Percentiles rank a stretch among this genome's conserved stretches.
Conservation (phyloP, 30 jellyfish, hydroid and myxozoan genomes). For the Aurelia aurita complex sp. Pacific region DNA sequence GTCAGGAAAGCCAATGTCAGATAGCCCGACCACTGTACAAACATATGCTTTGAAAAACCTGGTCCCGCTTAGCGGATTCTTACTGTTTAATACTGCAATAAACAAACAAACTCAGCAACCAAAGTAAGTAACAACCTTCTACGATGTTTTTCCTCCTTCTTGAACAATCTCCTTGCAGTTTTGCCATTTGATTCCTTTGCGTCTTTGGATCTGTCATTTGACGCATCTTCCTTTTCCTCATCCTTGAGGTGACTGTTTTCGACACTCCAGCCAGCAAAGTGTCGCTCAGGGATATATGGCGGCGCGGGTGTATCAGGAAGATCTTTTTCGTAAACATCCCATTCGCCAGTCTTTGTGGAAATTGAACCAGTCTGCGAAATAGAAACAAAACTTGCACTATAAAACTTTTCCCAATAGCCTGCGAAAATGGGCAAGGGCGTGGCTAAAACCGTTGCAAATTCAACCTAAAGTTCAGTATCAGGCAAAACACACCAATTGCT, state of each 20-base stretch:
- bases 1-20: too few relatives aligned
- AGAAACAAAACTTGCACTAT: not conserved
- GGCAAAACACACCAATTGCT: too few relatives aligned
- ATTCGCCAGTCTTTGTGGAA: conserved; percentile 71
- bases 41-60: too few relatives aligned
- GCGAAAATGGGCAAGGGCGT: too few relatives aligned
- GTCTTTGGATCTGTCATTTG: not conserved
- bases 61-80: too few relatives aligned
- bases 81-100: too few relatives aligned
- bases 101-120: too few relatives aligned
- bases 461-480: too few relatives aligned
- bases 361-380: conserved; percentile 57
- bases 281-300: conserved; percentile 70
- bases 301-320: conserved; percentile 30
- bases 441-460: too few relatives aligned
- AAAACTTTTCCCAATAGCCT: too few relatives aligned
- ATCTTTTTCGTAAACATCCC: conserved; percentile 79
- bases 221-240: not conserved
- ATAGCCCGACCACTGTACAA: too few relatives aligned
- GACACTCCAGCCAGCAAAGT: conserved; percentile 89
- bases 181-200: not conserved
- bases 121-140: too few relatives aligned
- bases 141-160: not conserved
- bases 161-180: conserved; percentile 3
- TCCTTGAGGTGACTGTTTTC: conserved; percentile 5